Percentiles rank a stretch among this genome's conserved stretches.
These are phyloP conservation scores for Proteles cristata DNA, from an alignment of 2,113 vertebrate species.

Conservation along the genomic window DNA sequence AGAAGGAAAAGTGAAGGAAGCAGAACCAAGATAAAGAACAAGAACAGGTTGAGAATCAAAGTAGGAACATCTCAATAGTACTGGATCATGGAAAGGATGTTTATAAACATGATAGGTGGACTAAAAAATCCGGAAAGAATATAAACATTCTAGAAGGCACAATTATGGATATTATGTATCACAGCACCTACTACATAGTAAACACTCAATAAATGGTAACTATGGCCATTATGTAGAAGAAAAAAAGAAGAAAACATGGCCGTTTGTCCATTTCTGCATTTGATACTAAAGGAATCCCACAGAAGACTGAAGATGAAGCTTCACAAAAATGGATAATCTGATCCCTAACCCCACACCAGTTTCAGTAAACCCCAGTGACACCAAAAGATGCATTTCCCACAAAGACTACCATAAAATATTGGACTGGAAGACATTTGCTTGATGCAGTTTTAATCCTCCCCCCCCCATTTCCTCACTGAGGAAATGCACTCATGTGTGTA, in stretches of 20 bases:
- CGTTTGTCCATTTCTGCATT: neutral
- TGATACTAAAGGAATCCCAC: neutral
- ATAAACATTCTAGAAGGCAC: neutral
- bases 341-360: neutral
- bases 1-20: neutral
- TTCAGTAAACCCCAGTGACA: neutral
- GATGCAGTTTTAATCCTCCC: neutral
- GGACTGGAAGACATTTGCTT: neutral
- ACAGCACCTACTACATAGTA: neutral
- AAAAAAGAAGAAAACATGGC: neutral
- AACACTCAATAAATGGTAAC: neutral
- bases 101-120: neutral
- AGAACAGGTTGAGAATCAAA: neutral
- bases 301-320: neutral
- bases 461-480: neutral
- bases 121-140: neutral
- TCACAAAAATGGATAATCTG: neutral
- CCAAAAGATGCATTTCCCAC: neutral
- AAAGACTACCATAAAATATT: neutral
- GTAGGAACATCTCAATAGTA: neutral
- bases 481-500: neutral
- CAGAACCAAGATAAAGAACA: neutral
- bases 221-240: neutral
- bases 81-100: neutral
- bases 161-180: neutral